Evolutionary conservation across 1,140 invertebrate genomes (phyloP).

Genomic region (Oryctes rhinoceros): DNA sequence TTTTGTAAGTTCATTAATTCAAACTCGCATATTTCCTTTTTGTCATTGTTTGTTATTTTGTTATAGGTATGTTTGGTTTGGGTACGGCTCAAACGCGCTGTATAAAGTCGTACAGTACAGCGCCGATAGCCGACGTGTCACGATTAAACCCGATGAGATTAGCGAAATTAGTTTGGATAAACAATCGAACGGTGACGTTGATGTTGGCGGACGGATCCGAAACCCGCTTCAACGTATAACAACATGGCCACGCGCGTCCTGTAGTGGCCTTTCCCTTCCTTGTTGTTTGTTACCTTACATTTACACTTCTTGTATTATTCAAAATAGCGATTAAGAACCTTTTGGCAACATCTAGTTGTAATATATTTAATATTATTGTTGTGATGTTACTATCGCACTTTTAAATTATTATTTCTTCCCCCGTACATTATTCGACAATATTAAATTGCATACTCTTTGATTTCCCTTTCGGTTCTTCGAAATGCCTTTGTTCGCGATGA

Average conservation of each 20-base stretch:
- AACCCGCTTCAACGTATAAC: slow-evolving; percentile 87
- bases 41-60: not conserved
- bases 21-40: too few relatives aligned
- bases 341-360: slow-evolving; percentile 31
- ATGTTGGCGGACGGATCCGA: slow-evolving; percentile 93
- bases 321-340: slow-evolving; percentile 28
- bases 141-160: slow-evolving; percentile 86
- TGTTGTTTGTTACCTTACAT: slow-evolving; percentile 42
- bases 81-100: slow-evolving; percentile 91
- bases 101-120: slow-evolving; percentile 92
- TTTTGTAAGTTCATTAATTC: too few relatives aligned
- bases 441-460: not conserved
- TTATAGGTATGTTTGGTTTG: slow-evolving; percentile 86
- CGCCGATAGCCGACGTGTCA: slow-evolving; percentile 87
- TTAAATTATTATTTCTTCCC: not conserved
- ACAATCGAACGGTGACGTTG: slow-evolving; percentile 87
- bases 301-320: slow-evolving; percentile 35
- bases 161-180: slow-evolving; percentile 91
- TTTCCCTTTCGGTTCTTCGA: not conserved
- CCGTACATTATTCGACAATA: not conserved
- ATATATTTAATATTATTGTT: slow-evolving; percentile 26
- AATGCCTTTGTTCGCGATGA: not conserved
- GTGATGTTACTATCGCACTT: slow-evolving; percentile 1
- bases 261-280: slow-evolving; percentile 43
- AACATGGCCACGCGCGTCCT: slow-evolving; percentile 27